Percentiles rank a stretch among this genome's conserved stretches.
phyloP scores from a whole-genome alignment of 2,888 invertebrate genomes.

The Phalera bucephala region DNA sequence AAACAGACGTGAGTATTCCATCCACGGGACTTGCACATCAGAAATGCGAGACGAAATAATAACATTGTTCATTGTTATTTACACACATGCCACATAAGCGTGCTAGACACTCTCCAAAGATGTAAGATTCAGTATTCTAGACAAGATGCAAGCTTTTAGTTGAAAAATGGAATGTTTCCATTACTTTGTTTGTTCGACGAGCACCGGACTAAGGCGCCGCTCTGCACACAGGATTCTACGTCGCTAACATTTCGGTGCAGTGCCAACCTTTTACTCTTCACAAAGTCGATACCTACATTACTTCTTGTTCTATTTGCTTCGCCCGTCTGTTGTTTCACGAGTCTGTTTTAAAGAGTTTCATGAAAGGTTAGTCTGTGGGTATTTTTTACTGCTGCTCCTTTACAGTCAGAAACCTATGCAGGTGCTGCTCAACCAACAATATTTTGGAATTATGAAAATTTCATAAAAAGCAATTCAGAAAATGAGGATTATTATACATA shows the following conservation, averaged over 20 bases:
- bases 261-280: neutral
- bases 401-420: no score
- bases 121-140: slow-evolving; percentile 17
- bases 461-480: no score
- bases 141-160: slow-evolving; percentile 19
- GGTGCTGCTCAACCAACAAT: no score
- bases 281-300: neutral
- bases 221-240: neutral
- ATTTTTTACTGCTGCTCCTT: no score
- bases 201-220: neutral
- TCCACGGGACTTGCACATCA: slow-evolving; percentile 5
- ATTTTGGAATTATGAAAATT: no score
- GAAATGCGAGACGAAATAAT: slow-evolving; percentile 16
- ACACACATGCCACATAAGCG: slow-evolving; percentile 1
- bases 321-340: slow-evolving; percentile 2
- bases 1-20: neutral
- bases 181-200: slow-evolving; percentile 17
- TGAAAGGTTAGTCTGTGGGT: no score
- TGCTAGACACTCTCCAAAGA: no score
- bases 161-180: slow-evolving; percentile 37
- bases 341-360: no score
- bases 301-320: slow-evolving; percentile 2
- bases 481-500: no score
- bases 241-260: neutral
- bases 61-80: slow-evolving; percentile 9